Base-by-base conservation (phyloP, 2,113 vertebrate species). In the Tachycineta bicolor region DNA sequence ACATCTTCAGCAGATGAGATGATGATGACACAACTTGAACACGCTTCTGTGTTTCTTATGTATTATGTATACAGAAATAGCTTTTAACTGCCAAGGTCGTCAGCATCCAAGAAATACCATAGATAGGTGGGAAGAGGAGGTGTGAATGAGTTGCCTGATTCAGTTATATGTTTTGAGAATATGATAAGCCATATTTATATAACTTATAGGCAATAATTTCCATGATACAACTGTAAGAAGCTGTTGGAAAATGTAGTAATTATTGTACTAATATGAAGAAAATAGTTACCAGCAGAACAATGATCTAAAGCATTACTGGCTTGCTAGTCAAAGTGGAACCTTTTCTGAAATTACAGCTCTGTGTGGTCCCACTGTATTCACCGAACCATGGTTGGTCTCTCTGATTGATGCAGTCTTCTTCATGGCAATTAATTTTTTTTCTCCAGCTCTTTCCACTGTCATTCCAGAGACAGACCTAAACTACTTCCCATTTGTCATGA, bases 91-190 rank as follows among this genome's bases (percentile, higher is more conserved):
- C 83, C 92, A 93, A 83, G 59, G 68, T 79, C 21, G 4, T 63
- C 79, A 93, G 55, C 24, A 2, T 60, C 79, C 75, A 92, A 85
- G 55, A 90, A 95, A 96, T 96, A 63, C 79, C 92, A 46, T 11
- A 79, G 87, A 64, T 60, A 87, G 68, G 91, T 89, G 77, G 80
- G 93, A 89, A 94, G n/a, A 68, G 67, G 82, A 89, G 62, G 58
- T 75, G 73, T 78, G 80, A 83, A 65, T 83, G 50, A 92, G 44
- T 49, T 26, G n/a, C 58, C 31, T 69, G 47, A 34, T 65, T 78
- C 60, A 39, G 28, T 71, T 60, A 33, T 8, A 9, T 79, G 67
- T 87, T 93, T 95, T 82, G 41, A 92, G 46, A 88, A 49, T 67
- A 78, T 55, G 34, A 37, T 76, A 89, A 89, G 69, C 29, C 16